phyloP scores from a whole-genome alignment of 1,140 invertebrate genomes.

The Charaxes varanes region DNA sequence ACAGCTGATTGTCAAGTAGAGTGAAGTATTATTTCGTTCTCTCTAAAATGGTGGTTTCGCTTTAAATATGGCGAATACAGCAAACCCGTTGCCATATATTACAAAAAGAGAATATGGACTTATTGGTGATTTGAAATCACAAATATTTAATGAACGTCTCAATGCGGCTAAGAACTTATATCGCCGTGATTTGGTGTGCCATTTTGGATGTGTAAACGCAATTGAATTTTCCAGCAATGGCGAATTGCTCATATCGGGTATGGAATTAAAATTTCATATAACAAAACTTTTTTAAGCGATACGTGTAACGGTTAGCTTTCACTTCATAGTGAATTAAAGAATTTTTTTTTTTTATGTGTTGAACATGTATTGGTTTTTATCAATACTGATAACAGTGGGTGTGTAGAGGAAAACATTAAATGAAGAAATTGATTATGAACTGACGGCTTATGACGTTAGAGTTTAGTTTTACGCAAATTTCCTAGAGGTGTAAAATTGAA shows the following conservation, averaged over 20 bases:
- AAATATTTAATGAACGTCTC: constrained; percentile 79
- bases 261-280: constrained; percentile 17
- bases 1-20: constrained; percentile 61
- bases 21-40: constrained; percentile 34
- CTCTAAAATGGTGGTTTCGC: constrained; percentile 56
- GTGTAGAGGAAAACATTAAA: constrained; percentile 9
- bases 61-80: constrained; percentile 64
- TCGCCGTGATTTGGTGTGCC: constrained; percentile 88
- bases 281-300: neutral
- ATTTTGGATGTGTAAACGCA: constrained; percentile 97
- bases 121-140: constrained; percentile 44
- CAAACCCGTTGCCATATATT: constrained; percentile 54
- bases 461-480: no score
- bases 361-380: constrained; percentile 6
- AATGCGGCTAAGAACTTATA: constrained; percentile 83
- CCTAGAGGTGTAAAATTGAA: no score
- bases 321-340: neutral
- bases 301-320: neutral
- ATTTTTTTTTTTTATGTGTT: no score
- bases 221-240: constrained; percentile 95
- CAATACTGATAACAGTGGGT: constrained; percentile 6
- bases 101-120: constrained; percentile 55
- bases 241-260: constrained; percentile 91
- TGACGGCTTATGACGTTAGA: no score
- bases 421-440: no score